Conservation (phyloP, 2,797 vertebrate genomes). For the Lepilemur ruficaudatus region DNA sequence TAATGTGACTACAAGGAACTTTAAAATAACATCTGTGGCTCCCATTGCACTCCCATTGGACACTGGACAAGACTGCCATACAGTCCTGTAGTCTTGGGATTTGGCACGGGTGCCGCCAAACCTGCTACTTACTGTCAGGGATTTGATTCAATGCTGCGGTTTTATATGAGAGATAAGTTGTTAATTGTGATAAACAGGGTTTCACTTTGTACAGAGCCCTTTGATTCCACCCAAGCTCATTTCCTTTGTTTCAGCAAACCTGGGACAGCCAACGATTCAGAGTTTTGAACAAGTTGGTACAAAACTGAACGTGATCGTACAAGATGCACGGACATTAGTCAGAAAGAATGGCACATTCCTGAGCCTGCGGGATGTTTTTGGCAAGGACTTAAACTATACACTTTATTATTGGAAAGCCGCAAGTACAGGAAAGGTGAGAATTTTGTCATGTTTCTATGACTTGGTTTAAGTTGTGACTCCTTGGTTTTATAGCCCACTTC, state of each 20-base stretch:
- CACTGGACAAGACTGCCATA: rapidly evolving
- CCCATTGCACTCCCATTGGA: rapidly evolving
- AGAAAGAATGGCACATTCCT: constrained; percentile 78
- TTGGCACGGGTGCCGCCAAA: rapidly evolving
- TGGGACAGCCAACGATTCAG: constrained; percentile 86
- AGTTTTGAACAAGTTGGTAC: constrained; percentile 83
- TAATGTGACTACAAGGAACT: not conserved
- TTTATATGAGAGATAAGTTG: not conserved
- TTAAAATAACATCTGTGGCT: not conserved
- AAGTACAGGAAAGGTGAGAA: constrained; percentile 93
- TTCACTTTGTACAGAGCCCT: not conserved
- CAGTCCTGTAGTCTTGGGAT: not conserved
- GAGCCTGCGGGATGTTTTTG: constrained; percentile 90
- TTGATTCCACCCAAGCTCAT: constrained; percentile 59
- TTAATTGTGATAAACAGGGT: not conserved
- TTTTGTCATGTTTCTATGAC: not conserved
- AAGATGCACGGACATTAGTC: constrained; percentile 86
- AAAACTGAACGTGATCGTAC: constrained; percentile 85
- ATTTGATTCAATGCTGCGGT: not conserved
- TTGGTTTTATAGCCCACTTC: not conserved
- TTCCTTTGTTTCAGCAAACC: constrained; percentile 85
- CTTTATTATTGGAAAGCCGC: constrained; percentile 89
- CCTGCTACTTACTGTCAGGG: rapidly evolving
- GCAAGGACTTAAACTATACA: constrained; percentile 86
- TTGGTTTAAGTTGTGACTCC: not conserved